These are phyloP conservation scores for Parnassius mnemosyne DNA, from an alignment of 2,888 invertebrate species.

Conservation along the genomic window DNA sequence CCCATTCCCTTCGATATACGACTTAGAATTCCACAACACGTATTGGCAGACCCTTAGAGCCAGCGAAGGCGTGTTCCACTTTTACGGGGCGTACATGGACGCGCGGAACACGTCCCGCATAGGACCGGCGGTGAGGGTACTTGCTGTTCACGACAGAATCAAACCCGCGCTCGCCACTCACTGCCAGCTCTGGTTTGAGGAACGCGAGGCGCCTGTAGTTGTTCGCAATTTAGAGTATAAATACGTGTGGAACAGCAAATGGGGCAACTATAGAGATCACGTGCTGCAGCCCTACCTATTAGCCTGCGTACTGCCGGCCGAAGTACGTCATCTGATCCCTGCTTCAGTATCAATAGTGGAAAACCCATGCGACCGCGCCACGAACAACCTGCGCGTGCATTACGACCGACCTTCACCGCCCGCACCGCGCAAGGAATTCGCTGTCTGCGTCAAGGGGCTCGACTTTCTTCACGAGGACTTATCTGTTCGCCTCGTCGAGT, in stretches of 20 bases:
- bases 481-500: slow-evolving; percentile 93
- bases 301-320: slow-evolving; percentile 91
- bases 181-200: slow-evolving; percentile 95
- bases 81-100: slow-evolving; percentile 95
- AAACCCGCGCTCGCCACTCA: slow-evolving; percentile 90
- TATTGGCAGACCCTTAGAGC: slow-evolving; percentile 95
- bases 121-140: slow-evolving; percentile 90
- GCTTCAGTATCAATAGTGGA: slow-evolving; percentile 93
- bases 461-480: slow-evolving; percentile 96
- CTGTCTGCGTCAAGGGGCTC: slow-evolving; percentile 95
- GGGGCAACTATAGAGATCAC: slow-evolving; percentile 96
- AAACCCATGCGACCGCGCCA: slow-evolving; percentile 90
- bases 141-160: slow-evolving; percentile 94
- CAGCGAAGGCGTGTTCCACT: slow-evolving; percentile 92
- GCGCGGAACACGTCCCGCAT: slow-evolving; percentile 87
- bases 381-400: slow-evolving; percentile 91
- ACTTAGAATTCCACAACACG: slow-evolving; percentile 94
- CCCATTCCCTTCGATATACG: slow-evolving; percentile 92
- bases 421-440: slow-evolving; percentile 87
- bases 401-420: slow-evolving; percentile 83
- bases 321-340: slow-evolving; percentile 86
- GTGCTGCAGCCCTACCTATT: slow-evolving; percentile 95
- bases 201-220: slow-evolving; percentile 89
- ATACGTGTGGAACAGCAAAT: slow-evolving; percentile 96
- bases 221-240: slow-evolving; percentile 93